Base-by-base conservation (phyloP, 2,797 vertebrate species). In the Sebastes variabilis region DNA sequence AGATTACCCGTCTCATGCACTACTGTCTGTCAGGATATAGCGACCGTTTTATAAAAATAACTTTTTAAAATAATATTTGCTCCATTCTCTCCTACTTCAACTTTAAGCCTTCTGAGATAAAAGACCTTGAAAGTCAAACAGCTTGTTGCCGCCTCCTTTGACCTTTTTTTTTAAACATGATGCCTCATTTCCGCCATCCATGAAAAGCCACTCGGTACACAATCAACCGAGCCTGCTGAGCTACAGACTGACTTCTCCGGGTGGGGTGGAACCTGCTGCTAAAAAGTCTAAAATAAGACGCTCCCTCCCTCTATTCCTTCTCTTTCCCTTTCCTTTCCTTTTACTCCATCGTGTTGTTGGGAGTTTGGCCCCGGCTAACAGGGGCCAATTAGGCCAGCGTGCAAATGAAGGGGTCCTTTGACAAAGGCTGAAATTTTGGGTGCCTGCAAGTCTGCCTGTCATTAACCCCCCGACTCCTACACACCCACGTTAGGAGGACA, bases 391-490 rank as follows among this genome's bases (percentile, higher is more conserved):
- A 92, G 93, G 87, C 92, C 92, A 83, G 75, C 82, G 93, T 82
- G 88, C 93, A 96, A 93, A 96, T 94, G 95, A 96, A 94, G 88
- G 90, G 94, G 93, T 94, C 93, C 94, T 96, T 95, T 94, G 80
- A 94, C 91, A 95, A 87, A 94, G 91, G 93, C 90, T 95, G 93
- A 95, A 88, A 96, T 96, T 96, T 95, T 87, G 92, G 96, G 95
- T 96, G 96, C 94, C 96, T 92, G 92, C 79, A 90, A 93, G 96
- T 96, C 96, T 96, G 94, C 89, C 89, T 87, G 88, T 95, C 79
- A 88, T 94, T 90, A 83, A 77, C 67, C 71, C 77, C 69, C 9
- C 10, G 3, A 87, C 84, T 77, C 80, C 54, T 56, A 36, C 90
- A 88, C 93, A 92, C 49, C 84, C 91, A 82, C 56, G 74, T 87